These are phyloP conservation scores for Eilema caniola DNA, from an alignment of 2,888 invertebrate species.

Conservation along the genomic window DNA sequence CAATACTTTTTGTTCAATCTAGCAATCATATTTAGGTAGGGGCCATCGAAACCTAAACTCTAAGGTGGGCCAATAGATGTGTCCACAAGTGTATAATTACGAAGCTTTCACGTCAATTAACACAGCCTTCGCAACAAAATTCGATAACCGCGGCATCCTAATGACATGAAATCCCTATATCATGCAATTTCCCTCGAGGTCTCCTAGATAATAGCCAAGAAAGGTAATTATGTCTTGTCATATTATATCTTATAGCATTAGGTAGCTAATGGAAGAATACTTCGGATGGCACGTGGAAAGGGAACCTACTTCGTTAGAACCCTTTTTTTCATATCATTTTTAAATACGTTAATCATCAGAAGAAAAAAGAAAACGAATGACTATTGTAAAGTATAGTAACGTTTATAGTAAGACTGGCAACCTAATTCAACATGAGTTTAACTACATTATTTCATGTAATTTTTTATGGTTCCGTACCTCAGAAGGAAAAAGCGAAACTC, in stretches of 20 bases:
- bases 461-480: too few relatives aligned
- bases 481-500: too few relatives aligned
- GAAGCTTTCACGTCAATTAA: background rate
- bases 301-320: background rate
- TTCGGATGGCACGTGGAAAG: too few relatives aligned
- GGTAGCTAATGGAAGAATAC: background rate
- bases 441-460: too few relatives aligned
- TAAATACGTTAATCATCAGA: background rate
- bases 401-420: too few relatives aligned
- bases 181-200: slow-evolving; percentile 37
- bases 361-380: too few relatives aligned
- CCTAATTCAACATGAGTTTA: background rate
- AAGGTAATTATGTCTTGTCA: slow-evolving; percentile 16
- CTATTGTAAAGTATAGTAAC: too few relatives aligned
- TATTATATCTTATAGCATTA: slow-evolving; percentile 18
- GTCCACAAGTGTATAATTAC: too few relatives aligned
- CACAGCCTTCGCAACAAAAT: background rate
- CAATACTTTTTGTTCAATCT: too few relatives aligned
- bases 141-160: background rate
- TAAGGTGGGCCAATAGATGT: too few relatives aligned
- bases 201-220: slow-evolving; percentile 14
- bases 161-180: background rate
- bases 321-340: background rate
- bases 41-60: too few relatives aligned
- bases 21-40: too few relatives aligned